phyloP scores from a whole-genome alignment of 2,797 vertebrate species.

The Cygnus olor region DNA sequence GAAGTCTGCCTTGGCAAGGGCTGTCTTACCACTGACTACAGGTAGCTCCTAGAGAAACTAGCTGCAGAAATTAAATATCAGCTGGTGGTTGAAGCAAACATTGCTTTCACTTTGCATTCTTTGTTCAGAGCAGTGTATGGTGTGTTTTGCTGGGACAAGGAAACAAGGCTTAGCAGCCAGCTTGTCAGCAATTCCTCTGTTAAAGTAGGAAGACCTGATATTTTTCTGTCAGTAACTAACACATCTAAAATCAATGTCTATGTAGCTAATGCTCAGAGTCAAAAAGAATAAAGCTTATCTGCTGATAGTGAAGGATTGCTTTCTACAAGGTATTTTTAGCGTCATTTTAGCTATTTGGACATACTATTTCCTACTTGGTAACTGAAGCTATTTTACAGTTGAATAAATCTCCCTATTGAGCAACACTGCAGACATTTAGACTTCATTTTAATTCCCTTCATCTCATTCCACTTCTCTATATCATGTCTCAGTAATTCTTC shows the following conservation, averaged over 20 bases:
- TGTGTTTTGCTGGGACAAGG: neutral
- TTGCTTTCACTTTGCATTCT: accelerated
- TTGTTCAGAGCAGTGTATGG: neutral
- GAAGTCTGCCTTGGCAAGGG: neutral
- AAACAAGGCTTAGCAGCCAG: neutral
- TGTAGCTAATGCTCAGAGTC: neutral
- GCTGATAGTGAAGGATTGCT: neutral
- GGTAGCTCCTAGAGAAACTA: neutral
- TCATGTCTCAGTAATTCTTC: neutral
- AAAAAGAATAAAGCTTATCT: conserved; percentile 20
- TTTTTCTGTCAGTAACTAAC: conserved; percentile 29
- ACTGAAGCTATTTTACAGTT: neutral
- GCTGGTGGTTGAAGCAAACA: accelerated
- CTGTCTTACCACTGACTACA: neutral
- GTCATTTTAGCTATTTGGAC: neutral
- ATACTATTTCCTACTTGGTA: neutral
- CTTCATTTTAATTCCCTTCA: neutral
- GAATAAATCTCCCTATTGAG: neutral
- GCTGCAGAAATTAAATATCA: neutral
- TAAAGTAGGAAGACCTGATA: neutral
- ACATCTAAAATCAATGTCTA: neutral
- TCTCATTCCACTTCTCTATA: neutral
- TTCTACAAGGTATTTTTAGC: conserved; percentile 4
- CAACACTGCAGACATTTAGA: neutral
- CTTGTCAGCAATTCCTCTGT: neutral